These are phyloP conservation scores for Nematolebias whitei DNA, from an alignment of 2,113 vertebrate species.

Conservation along the genomic window DNA sequence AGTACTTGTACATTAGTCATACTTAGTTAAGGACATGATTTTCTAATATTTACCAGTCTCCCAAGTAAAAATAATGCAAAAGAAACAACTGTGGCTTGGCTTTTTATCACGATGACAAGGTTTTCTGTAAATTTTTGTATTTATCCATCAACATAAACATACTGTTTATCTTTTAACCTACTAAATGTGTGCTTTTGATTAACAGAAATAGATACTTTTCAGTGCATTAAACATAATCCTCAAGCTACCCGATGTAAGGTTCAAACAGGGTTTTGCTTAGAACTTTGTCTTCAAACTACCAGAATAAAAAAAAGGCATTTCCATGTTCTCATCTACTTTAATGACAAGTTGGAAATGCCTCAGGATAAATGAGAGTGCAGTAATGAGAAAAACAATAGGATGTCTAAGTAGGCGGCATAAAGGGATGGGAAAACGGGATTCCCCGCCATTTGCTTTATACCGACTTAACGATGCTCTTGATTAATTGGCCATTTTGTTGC, in stretches of 20 bases:
- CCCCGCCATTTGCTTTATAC: constrained; percentile 54
- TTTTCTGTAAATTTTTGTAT: background rate
- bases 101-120: background rate
- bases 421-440: constrained; percentile 49
- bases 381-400: constrained; percentile 77
- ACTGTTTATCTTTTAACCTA: background rate
- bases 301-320: constrained; percentile 53
- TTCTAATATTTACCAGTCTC: constrained; percentile 48
- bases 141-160: background rate
- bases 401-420: constrained; percentile 46
- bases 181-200: background rate
- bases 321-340: constrained; percentile 60
- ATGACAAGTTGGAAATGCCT: constrained; percentile 65
- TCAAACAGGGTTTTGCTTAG: constrained; percentile 32
- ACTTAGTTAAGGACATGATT: constrained; percentile 34
- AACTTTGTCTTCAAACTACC: constrained; percentile 38
- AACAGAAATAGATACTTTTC: background rate
- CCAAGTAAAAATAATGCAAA: background rate
- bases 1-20: constrained; percentile 44
- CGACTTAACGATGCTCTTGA: constrained; percentile 63
- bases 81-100: background rate
- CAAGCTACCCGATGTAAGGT: background rate
- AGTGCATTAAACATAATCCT: background rate
- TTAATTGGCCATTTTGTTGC: constrained; percentile 61
- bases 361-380: constrained; percentile 39